A percentile compares a stretch with the other conserved stretches of the same genome.
Conservation (phyloP, 2,113 vertebrate genomes). For the Barbus barbus region DNA sequence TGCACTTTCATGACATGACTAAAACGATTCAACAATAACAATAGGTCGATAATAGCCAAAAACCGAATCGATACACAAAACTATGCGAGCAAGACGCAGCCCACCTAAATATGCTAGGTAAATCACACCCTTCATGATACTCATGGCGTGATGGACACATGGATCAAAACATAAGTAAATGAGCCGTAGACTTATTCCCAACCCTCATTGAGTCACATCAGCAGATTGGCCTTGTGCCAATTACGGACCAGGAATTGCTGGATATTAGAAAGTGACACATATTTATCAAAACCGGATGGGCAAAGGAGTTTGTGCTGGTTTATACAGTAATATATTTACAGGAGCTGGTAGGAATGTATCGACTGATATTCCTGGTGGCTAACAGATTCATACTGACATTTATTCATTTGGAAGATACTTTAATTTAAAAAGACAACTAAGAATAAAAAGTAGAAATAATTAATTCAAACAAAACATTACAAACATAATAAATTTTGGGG, state of each 20-base stretch:
- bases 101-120: not conserved
- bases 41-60: not conserved
- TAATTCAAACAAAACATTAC: too few relatives aligned
- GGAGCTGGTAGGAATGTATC: not conserved
- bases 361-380: not conserved
- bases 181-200: slow-evolving; percentile 33
- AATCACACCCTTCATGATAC: not conserved
- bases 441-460: not conserved
- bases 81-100: not conserved
- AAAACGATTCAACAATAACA: not conserved
- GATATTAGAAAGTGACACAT: slow-evolving; percentile 7
- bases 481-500: too few relatives aligned
- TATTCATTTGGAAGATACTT: not conserved
- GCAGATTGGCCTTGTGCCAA: slow-evolving; percentile 22
- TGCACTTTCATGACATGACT: not conserved
- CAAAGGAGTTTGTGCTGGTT: not conserved
- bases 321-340: not conserved
- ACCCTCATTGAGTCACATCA: not conserved
- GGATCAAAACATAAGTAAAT: slow-evolving; percentile 42
- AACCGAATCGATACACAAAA: not conserved
- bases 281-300: slow-evolving; percentile 40
- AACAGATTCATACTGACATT: not conserved
- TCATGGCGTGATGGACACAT: slow-evolving; percentile 21
- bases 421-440: not conserved
- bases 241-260: not conserved